phyloP scores from a whole-genome alignment of 1,140 invertebrate genomes.

The Hormaphis cornu region DNA sequence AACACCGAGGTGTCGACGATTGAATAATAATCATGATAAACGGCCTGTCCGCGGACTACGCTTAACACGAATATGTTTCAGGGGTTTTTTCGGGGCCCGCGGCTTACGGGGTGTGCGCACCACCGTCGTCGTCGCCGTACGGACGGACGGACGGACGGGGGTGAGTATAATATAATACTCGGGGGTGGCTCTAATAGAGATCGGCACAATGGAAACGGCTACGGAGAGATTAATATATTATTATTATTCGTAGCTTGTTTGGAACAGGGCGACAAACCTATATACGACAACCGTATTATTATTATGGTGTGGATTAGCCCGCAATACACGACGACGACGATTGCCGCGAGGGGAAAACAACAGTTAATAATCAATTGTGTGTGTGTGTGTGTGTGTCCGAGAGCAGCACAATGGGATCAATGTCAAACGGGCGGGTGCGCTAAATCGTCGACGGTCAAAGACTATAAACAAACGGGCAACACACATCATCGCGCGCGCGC shows the following conservation, averaged over 20 bases:
- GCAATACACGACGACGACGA: neutral
- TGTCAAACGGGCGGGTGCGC: slow-evolving; percentile 32
- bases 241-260: slow-evolving; percentile 6
- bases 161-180: too few species aligned
- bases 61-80: slow-evolving; percentile 18
- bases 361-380: slow-evolving; percentile 32
- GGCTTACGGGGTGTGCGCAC: too few species aligned
- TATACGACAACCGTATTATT: neutral
- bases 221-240: slow-evolving; percentile 7
- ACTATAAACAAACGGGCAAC: slow-evolving; percentile 8
- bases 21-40: slow-evolving; percentile 21
- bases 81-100: too few species aligned
- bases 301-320: slow-evolving; percentile 16
- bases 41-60: neutral
- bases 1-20: slow-evolving; percentile 1
- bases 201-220: neutral
- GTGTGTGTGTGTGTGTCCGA: neutral
- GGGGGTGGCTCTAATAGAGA: neutral
- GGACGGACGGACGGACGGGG: too few species aligned
- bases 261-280: slow-evolving; percentile 17
- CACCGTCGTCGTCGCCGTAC: too few species aligned
- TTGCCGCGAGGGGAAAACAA: slow-evolving; percentile 20
- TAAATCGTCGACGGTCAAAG: slow-evolving; percentile 30
- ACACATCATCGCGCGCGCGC: neutral
- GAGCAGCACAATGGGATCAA: slow-evolving; percentile 30